Conservation (phyloP, 2,888 invertebrate genomes). For the Calliphora vomitoria region DNA sequence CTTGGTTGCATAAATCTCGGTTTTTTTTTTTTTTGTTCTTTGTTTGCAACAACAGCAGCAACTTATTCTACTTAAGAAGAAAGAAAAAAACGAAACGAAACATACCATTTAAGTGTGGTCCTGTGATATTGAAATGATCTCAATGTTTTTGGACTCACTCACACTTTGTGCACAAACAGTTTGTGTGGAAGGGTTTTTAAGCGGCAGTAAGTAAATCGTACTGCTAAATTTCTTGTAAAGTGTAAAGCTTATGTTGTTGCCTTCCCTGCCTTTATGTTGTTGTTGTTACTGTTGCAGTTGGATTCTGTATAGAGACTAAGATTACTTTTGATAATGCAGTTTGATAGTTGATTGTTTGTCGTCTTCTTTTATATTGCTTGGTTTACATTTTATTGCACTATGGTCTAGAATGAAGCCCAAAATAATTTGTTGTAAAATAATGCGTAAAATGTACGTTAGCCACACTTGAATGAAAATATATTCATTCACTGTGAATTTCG, state of each 20-base stretch:
- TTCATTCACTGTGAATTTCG: too few relatives aligned
- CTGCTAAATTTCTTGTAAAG: slow-evolving; percentile 57
- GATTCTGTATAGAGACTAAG: slow-evolving; percentile 48
- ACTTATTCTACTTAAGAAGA: slow-evolving; percentile 62
- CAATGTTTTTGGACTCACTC: slow-evolving; percentile 41
- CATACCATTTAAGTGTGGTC: slow-evolving; percentile 72
- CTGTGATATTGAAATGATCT: slow-evolving; percentile 44
- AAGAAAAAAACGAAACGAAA: slow-evolving; percentile 35
- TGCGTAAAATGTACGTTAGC: too few relatives aligned
- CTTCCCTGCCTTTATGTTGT: not conserved
- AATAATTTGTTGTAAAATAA: too few relatives aligned
- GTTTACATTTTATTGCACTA: slow-evolving; percentile 39
- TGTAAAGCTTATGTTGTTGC: slow-evolving; percentile 62
- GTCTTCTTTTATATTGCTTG: slow-evolving; percentile 35
- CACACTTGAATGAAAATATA: too few relatives aligned
- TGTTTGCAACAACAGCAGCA: slow-evolving; percentile 40
- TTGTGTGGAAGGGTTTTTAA: not conserved
- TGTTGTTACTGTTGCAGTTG: slow-evolving; percentile 50
- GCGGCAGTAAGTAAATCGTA: slow-evolving; percentile 43
- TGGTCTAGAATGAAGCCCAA: not conserved
- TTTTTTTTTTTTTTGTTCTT: not conserved
- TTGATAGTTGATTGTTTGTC: slow-evolving; percentile 68
- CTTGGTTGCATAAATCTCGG: slow-evolving; percentile 79
- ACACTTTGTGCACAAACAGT: slow-evolving; percentile 3
- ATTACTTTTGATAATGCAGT: slow-evolving; percentile 72